Percentiles rank a stretch among this genome's conserved stretches.
Evolutionary conservation across 2,797 vertebrate genomes (phyloP).

Genomic region (Ceryle rudis): DNA sequence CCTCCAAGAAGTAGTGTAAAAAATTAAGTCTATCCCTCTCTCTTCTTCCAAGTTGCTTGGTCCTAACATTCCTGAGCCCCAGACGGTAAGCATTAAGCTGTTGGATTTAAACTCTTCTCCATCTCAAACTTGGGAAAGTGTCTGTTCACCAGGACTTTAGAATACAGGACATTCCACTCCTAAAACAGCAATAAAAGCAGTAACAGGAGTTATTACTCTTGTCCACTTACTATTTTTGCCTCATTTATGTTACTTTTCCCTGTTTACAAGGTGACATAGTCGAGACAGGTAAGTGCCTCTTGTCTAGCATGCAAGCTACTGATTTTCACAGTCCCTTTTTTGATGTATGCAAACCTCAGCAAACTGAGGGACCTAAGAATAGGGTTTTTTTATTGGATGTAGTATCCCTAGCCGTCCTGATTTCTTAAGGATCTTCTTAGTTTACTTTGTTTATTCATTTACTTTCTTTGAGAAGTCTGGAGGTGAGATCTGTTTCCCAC

Average conservation of each 20-base stretch:
- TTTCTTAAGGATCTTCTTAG: neutral
- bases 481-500: neutral
- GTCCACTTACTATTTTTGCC: neutral
- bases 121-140: neutral
- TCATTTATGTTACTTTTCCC: neutral
- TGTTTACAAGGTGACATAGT: neutral
- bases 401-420: neutral
- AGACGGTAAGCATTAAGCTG: neutral
- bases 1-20: neutral
- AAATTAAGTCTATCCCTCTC: neutral
- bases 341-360: neutral
- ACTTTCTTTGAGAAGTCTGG: neutral
- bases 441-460: neutral
- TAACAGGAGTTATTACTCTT: neutral
- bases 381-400: neutral
- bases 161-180: neutral
- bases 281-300: neutral
- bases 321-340: neutral
- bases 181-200: neutral
- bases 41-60: neutral
- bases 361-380: neutral
- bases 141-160: neutral
- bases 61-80: neutral
- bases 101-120: neutral
- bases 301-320: neutral